Percentiles rank a stretch among this genome's conserved stretches.
Evolutionary conservation across 2,113 vertebrate genomes (phyloP).

Genomic region (Lonchura striata): DNA sequence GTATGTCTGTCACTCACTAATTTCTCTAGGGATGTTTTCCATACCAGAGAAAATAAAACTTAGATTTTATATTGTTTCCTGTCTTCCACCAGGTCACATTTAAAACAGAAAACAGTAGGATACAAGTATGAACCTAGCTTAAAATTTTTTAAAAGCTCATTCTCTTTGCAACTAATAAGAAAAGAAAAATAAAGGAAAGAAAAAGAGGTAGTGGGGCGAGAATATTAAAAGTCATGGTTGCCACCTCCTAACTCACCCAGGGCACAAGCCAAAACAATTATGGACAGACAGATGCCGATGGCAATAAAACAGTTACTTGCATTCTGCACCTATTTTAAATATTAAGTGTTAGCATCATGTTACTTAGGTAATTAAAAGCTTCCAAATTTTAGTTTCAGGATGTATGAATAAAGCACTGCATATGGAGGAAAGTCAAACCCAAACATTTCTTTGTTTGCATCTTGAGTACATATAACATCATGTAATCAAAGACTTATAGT

Average conservation of each 20-base stretch:
- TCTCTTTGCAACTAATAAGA: not conserved
- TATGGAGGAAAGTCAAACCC: not conserved
- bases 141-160: not conserved
- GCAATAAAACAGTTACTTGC: slow-evolving; percentile 50
- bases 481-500: slow-evolving; percentile 39
- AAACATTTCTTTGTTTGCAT: not conserved
- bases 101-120: not conserved
- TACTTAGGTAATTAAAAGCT: slow-evolving; percentile 25
- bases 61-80: not conserved
- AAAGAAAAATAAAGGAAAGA: not conserved
- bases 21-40: not conserved
- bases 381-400: slow-evolving; percentile 26
- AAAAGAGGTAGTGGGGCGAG: not conserved
- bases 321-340: slow-evolving; percentile 49
- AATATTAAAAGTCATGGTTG: not conserved
- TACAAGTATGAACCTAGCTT: not conserved
- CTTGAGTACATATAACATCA: not conserved
- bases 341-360: slow-evolving; percentile 61
- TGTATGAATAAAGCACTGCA: not conserved
- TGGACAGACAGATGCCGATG: slow-evolving; percentile 38
- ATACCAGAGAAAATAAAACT: not conserved
- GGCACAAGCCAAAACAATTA: slow-evolving; percentile 54
- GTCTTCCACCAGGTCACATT: not conserved
- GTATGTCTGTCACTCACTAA: not conserved
- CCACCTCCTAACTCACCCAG: slow-evolving; percentile 22